Evolutionary conservation across 2,797 vertebrate genomes (phyloP).

Genomic region (Allobates femoralis): DNA sequence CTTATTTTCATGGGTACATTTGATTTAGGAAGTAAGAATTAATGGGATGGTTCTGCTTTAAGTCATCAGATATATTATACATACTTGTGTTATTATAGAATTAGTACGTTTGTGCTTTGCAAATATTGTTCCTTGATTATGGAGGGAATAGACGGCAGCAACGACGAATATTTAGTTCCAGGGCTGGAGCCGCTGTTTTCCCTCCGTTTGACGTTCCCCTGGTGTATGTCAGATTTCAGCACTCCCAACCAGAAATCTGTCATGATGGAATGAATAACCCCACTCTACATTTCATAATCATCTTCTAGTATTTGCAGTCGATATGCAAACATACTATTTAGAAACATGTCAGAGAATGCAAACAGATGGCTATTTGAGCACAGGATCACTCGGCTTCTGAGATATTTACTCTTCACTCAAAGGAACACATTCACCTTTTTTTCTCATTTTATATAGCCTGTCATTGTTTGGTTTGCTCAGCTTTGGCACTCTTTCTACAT

Average conservation of each 20-base stretch:
- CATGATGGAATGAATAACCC: slow-evolving; percentile 47
- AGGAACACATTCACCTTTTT: slow-evolving; percentile 28
- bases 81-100: background rate
- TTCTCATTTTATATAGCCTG: slow-evolving; percentile 12
- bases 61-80: background rate
- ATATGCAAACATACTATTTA: slow-evolving; percentile 45
- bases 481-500: background rate
- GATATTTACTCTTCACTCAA: slow-evolving; percentile 28
- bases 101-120: background rate
- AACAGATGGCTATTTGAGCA: slow-evolving; percentile 40
- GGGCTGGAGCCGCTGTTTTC: background rate
- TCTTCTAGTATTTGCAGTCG: slow-evolving; percentile 42
- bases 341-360: slow-evolving; percentile 35
- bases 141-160: background rate
- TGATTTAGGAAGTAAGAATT: no score
- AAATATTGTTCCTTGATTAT: slow-evolving; percentile 12
- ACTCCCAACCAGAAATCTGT: slow-evolving; percentile 35
- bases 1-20: no score
- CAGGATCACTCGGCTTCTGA: slow-evolving; percentile 20
- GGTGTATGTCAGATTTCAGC: slow-evolving; percentile 30
- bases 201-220: slow-evolving; percentile 14
- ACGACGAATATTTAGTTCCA: background rate
- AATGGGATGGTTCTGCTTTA: no score
- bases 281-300: slow-evolving; percentile 44
- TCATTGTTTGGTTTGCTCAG: slow-evolving; percentile 36